These are phyloP conservation scores for Galagoides demidoff DNA, from an alignment of 2,797 vertebrate species.

Conservation along the genomic window DNA sequence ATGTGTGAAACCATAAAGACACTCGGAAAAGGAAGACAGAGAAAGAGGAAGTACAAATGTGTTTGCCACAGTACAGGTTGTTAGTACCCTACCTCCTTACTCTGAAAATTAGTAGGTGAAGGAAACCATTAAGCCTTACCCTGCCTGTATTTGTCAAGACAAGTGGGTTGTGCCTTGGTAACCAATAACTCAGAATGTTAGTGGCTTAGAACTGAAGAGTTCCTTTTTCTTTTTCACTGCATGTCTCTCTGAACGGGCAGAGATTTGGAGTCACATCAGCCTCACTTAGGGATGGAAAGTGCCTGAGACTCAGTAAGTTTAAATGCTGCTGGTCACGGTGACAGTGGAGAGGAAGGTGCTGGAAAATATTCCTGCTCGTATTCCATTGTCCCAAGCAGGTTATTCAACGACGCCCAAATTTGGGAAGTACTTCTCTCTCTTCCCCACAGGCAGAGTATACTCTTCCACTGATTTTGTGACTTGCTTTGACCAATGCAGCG, in stretches of 20 bases:
- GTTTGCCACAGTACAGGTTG: not conserved
- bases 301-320: not conserved
- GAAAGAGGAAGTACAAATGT: not conserved
- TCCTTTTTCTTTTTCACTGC: not conserved
- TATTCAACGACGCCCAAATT: not conserved
- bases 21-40: not conserved
- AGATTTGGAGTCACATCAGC: not conserved
- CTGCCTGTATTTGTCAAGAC: not conserved
- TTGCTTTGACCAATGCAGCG: not conserved
- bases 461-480: not conserved
- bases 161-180: not conserved
- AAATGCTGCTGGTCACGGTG: not conserved
- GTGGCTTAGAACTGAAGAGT: not conserved
- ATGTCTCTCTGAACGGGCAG: not conserved
- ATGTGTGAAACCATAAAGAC: not conserved
- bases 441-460: not conserved
- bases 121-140: not conserved
- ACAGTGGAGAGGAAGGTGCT: not conserved
- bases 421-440: not conserved
- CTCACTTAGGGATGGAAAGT: not conserved
- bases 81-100: not conserved
- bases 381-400: not conserved
- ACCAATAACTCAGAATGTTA: not conserved
- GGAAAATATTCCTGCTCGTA: not conserved
- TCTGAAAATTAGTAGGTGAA: not conserved